phyloP scores from a whole-genome alignment of 2,113 vertebrate genomes.

The Scortum barcoo region DNA sequence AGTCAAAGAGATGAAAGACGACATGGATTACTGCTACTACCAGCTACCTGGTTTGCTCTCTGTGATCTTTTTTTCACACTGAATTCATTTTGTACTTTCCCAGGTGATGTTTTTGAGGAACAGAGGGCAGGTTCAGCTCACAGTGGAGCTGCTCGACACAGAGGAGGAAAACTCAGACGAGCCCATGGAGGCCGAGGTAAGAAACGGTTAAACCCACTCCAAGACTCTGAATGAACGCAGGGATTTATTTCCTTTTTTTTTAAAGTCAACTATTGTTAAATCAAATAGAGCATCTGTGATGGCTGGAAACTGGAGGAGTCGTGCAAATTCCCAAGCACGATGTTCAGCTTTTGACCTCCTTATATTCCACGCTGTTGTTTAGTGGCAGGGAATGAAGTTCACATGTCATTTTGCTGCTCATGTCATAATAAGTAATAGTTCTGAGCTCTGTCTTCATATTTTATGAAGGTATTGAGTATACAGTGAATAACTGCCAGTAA shows the following conservation, averaged over 20 bases:
- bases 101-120: slow-evolving; percentile 95
- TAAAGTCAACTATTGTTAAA: not conserved
- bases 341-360: not conserved
- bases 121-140: slow-evolving; percentile 92
- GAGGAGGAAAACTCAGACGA: slow-evolving; percentile 98
- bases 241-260: not conserved
- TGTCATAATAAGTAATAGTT: not conserved
- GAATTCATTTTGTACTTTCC: not conserved
- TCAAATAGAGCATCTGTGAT: not conserved
- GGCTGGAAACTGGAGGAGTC: not conserved
- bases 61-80: not conserved
- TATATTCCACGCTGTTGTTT: not conserved
- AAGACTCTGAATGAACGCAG: not conserved
- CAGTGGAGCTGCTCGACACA: slow-evolving; percentile 95
- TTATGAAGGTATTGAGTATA: not conserved
- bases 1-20: not conserved
- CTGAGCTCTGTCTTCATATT: not conserved
- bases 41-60: not conserved
- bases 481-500: slow-evolving; percentile 26
- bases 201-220: not conserved
- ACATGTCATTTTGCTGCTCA: not conserved
- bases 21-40: too few species aligned
- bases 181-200: slow-evolving; percentile 96
- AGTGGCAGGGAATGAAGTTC: not conserved
- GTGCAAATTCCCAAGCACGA: not conserved